Conservation (phyloP, 64 coral and sea anemone species). For the Dendronephthya gigantea region DNA sequence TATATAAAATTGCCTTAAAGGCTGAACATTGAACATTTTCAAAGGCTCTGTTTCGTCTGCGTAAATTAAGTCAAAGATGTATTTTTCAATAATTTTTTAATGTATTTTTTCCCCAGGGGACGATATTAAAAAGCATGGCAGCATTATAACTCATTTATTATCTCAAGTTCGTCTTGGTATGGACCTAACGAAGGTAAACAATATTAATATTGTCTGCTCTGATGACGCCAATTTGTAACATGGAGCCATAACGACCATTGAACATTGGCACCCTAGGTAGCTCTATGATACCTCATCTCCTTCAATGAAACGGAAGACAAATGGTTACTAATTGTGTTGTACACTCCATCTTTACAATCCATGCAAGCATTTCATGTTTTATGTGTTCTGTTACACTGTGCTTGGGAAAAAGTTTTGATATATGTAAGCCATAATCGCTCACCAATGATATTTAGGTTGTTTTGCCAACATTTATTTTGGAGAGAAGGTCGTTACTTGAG, state of each 20-base stretch:
- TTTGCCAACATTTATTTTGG: constrained; percentile 92
- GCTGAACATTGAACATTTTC: too few relatives aligned
- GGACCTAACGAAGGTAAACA: constrained; percentile 92
- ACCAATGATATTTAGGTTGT: constrained; percentile 91
- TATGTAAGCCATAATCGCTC: too few relatives aligned
- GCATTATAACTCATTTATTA: constrained; percentile 83
- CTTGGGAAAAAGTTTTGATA: too few relatives aligned
- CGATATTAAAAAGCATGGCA: constrained; percentile 65
- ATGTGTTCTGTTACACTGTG: too few relatives aligned
- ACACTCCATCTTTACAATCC: too few relatives aligned
- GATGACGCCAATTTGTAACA: neutral
- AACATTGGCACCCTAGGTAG: too few relatives aligned
- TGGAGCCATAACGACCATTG: too few relatives aligned
- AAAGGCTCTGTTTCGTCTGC: neutral
- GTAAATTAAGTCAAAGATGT: neutral
- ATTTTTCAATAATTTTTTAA: neutral
- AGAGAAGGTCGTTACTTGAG: constrained; percentile 91
- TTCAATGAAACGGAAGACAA: too few relatives aligned
- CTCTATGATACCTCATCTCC: too few relatives aligned
- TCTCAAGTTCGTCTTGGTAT: constrained; percentile 98
- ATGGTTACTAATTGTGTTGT: too few relatives aligned
- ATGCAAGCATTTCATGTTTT: too few relatives aligned
- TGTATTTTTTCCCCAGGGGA: constrained; percentile 37
- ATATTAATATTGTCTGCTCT: neutral
- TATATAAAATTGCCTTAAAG: neutral